phyloP scores from a whole-genome alignment of 2,888 invertebrate species.

The Stenotaenia linearis region DNA sequence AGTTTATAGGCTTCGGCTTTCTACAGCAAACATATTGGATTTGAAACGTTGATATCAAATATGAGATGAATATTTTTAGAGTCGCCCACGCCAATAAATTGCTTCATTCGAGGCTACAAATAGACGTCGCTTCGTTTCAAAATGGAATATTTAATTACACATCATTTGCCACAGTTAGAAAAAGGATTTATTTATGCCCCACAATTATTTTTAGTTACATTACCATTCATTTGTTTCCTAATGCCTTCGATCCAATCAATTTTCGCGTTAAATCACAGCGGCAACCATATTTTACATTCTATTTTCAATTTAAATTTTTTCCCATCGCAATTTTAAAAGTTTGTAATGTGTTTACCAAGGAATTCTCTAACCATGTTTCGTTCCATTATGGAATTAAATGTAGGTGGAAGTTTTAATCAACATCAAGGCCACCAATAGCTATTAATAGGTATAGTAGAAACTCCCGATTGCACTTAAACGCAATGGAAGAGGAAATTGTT shows the following conservation, averaged over 20 bases:
- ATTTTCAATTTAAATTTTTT: background rate
- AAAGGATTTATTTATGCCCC: background rate
- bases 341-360: background rate
- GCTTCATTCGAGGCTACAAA: background rate
- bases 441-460: background rate
- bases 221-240: background rate
- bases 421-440: background rate
- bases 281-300: background rate
- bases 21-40: too few relatives aligned
- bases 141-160: background rate
- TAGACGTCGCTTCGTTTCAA: background rate
- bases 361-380: background rate
- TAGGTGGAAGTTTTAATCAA: background rate
- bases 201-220: background rate
- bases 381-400: background rate
- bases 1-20: too few relatives aligned
- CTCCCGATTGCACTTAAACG: background rate
- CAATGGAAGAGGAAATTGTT: background rate
- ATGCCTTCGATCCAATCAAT: background rate
- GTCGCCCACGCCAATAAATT: background rate
- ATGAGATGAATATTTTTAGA: background rate
- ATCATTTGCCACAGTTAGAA: background rate
- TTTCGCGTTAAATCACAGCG: background rate
- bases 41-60: too few relatives aligned
- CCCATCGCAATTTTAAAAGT: too few relatives aligned